Conservation (phyloP, 2,888 invertebrate species). For the Linnaemya tessellans region DNA sequence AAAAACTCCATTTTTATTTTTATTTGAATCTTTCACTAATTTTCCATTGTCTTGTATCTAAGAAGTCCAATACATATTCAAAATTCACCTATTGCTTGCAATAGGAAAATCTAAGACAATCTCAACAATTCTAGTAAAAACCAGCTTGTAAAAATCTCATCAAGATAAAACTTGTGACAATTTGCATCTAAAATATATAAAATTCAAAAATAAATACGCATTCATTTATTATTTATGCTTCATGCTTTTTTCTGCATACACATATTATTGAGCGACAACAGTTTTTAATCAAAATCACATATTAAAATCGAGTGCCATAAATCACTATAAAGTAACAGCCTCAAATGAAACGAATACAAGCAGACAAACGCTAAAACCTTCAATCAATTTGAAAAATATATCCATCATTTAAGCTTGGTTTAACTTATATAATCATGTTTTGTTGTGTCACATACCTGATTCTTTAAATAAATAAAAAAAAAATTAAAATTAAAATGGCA, state of each 20-base stretch:
- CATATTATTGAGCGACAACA: slow-evolving; percentile 1
- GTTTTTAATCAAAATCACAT: slow-evolving; percentile 50
- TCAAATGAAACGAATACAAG: background rate
- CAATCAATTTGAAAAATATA: slow-evolving; percentile 42
- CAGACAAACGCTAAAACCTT: slow-evolving; percentile 22
- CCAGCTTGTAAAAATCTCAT: too few relatives aligned
- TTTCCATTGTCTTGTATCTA: too few relatives aligned
- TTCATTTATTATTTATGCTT: background rate
- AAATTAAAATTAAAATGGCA: background rate
- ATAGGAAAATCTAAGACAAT: too few relatives aligned
- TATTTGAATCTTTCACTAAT: too few relatives aligned
- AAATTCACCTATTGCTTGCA: too few relatives aligned
- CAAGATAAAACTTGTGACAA: slow-evolving; percentile 13
- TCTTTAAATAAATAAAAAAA: slow-evolving; percentile 34
- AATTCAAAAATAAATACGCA: background rate
- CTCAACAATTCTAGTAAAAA: too few relatives aligned
- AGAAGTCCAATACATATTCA: too few relatives aligned
- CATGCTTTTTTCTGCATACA: background rate
- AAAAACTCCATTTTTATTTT: too few relatives aligned
- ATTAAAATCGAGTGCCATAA: slow-evolving; percentile 44
- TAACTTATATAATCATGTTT: slow-evolving; percentile 58
- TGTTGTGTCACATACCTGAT: slow-evolving; percentile 54
- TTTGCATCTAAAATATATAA: background rate
- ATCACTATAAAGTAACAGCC: slow-evolving; percentile 21
- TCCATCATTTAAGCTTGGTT: slow-evolving; percentile 50